Base-by-base conservation (phyloP, 2,888 invertebrate species). In the Trichopria drosophilae region DNA sequence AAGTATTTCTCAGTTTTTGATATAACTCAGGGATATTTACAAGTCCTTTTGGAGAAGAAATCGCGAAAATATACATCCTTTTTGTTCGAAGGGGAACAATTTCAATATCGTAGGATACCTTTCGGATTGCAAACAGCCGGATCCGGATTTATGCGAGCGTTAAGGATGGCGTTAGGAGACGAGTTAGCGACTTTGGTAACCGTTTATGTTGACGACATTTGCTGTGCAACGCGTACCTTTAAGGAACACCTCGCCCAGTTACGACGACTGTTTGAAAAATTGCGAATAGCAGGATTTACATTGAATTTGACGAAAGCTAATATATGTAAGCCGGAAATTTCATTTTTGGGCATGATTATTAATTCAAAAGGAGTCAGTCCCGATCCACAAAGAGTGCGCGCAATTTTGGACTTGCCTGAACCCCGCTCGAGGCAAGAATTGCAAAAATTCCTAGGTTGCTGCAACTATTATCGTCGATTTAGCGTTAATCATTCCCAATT, bases 381-480 rank as follows among this genome's bases (percentile, higher is more conserved):
- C 3, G 39, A 46, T 22, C 29, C 18, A 5, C n/a, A 32, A 20
- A 46, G 29, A 39, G 23, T 46, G 7, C 3, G 15, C 3, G 37
- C 39, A 10, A 29, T 46, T 13, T 19, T 13, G 23, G 32, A 20
- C 6, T 31, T 37, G 10, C 46, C 46, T 5, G 19, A 12, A 19
- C 65, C 65, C 1, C 47, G 35, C 26, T 62, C 57, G 13, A 23
- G 60, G 34, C 61, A 62, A 52, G 55, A 66, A 13, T 32, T 39
- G 6, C 18, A 39, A 31, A 19, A 10, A 4, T 29, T 28, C 13
- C 9, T 29, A 3, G 46, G 37, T 7, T 26, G 37, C 12, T 13
- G 39, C 16, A 31, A 39, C 32, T 19, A 39, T 18, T 7, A 29
- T 20, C 23, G 32, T 6, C 37, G 23, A 29, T 29, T 39, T 10